Evolutionary conservation across 2,113 vertebrate species (phyloP).

Genomic region (Seriola aureovittata): DNA sequence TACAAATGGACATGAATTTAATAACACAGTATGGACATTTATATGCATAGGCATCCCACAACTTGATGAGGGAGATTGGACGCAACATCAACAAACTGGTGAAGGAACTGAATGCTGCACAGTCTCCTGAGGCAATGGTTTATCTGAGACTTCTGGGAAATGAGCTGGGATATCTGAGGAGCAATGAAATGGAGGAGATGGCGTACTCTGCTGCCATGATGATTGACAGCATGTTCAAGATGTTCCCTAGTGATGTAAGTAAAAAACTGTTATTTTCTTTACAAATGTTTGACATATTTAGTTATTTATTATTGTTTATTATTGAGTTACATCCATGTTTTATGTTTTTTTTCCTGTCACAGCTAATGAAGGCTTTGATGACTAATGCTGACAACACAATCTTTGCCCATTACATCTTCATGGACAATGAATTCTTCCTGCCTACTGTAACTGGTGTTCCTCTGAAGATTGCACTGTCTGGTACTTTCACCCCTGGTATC

Average conservation of each 20-base stretch:
- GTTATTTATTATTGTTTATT: not conserved
- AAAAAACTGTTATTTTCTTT: not conserved
- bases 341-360: constrained; percentile 38
- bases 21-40: not conserved
- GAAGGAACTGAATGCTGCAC: constrained; percentile 82
- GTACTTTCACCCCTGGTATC: constrained; percentile 89
- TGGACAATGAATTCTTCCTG: constrained; percentile 95
- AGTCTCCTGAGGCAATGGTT: constrained; percentile 90
- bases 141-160: constrained; percentile 92
- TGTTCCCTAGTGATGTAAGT: constrained; percentile 82
- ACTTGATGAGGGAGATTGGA: constrained; percentile 86
- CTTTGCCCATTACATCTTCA: constrained; percentile 95
- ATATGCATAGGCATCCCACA: constrained; percentile 78
- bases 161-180: constrained; percentile 92
- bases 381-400: constrained; percentile 86
- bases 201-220: constrained; percentile 74
- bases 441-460: constrained; percentile 92
- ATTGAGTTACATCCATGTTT: not conserved
- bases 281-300: too few relatives aligned
- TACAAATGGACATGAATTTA: not conserved
- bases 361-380: constrained; percentile 83
- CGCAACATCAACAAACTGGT: constrained; percentile 88
- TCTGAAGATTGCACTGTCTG: constrained; percentile 90
- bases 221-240: constrained; percentile 77
- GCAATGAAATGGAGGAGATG: constrained; percentile 86